phyloP scores from a whole-genome alignment of 2,113 vertebrate species.

The Cyprinus carpio region DNA sequence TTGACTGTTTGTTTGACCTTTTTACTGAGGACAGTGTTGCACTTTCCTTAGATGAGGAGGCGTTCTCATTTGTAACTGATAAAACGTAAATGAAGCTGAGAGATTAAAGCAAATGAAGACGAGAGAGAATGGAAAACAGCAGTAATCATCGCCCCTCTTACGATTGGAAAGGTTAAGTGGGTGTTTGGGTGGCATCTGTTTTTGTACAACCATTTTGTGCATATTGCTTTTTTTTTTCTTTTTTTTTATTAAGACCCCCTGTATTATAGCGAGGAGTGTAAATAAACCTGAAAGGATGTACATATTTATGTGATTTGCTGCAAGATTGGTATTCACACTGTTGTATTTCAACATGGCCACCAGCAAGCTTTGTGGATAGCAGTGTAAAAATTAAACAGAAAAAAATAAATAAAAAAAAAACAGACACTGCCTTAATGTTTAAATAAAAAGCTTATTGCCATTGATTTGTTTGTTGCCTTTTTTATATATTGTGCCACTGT shows the following conservation, averaged over 20 bases:
- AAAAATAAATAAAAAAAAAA: slow-evolving; percentile 74
- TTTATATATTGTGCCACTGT: background rate
- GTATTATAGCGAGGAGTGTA: slow-evolving; percentile 80
- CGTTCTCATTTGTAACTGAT: background rate
- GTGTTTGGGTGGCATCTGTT: slow-evolving; percentile 25
- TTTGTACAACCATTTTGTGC: slow-evolving; percentile 46
- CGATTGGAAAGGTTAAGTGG: slow-evolving; percentile 1
- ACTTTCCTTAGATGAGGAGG: slow-evolving; percentile 12
- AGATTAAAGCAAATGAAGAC: slow-evolving; percentile 14
- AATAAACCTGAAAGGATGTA: slow-evolving; percentile 82
- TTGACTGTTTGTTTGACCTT: slow-evolving; percentile 24
- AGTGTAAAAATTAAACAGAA: slow-evolving; percentile 66
- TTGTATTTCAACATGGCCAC: slow-evolving; percentile 79
- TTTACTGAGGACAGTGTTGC: slow-evolving; percentile 25
- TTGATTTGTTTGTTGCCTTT: slow-evolving; percentile 51
- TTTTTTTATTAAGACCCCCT: slow-evolving; percentile 69
- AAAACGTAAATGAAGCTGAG: background rate
- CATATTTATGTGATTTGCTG: slow-evolving; percentile 85
- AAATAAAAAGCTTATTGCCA: slow-evolving; percentile 84
- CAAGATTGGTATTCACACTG: slow-evolving; percentile 78
- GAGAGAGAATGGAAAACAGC: background rate
- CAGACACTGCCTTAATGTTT: slow-evolving; percentile 84
- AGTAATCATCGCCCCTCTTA: background rate
- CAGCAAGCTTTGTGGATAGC: slow-evolving; percentile 79
- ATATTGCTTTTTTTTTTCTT: slow-evolving; percentile 20